These are phyloP conservation scores for Drosophila nigritarsus DNA, from an alignment of 2,888 invertebrate species.

Conservation along the genomic window DNA sequence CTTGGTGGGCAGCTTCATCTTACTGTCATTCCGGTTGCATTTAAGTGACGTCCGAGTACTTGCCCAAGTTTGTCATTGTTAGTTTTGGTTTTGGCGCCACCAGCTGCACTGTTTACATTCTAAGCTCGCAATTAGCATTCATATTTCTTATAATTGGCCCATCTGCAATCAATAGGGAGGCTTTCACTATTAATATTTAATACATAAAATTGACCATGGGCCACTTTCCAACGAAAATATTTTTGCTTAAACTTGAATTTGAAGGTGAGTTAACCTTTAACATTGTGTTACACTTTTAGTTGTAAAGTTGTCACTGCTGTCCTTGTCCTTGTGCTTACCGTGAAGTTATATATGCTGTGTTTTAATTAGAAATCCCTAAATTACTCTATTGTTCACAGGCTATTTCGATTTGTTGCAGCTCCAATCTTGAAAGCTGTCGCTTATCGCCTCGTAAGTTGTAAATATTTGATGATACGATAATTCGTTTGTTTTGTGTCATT, in stretches of 20 bases:
- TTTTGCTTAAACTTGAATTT: background rate
- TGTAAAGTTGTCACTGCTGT: background rate
- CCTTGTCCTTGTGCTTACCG: background rate
- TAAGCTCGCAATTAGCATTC: background rate
- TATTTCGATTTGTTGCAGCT: background rate
- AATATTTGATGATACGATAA: constrained; percentile 50
- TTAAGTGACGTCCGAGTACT: background rate
- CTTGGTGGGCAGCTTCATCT: background rate
- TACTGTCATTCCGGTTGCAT: background rate
- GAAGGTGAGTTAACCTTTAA: background rate
- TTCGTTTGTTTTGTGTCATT: constrained; percentile 27
- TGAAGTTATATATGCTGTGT: background rate
- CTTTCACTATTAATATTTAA: background rate
- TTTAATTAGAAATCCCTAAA: background rate
- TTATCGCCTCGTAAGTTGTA: constrained; percentile 34
- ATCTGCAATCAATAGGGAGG: background rate
- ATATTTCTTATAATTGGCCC: background rate
- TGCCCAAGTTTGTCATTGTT: background rate
- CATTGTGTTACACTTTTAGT: background rate
- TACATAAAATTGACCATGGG: background rate
- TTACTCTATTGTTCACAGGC: background rate
- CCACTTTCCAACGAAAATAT: background rate
- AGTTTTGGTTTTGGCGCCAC: background rate
- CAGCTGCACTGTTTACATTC: background rate
- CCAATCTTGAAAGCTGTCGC: constrained; percentile 6